These are phyloP conservation scores for Tribolium castaneum DNA, from an alignment of 1,140 invertebrate genomes.

Conservation along the genomic window DNA sequence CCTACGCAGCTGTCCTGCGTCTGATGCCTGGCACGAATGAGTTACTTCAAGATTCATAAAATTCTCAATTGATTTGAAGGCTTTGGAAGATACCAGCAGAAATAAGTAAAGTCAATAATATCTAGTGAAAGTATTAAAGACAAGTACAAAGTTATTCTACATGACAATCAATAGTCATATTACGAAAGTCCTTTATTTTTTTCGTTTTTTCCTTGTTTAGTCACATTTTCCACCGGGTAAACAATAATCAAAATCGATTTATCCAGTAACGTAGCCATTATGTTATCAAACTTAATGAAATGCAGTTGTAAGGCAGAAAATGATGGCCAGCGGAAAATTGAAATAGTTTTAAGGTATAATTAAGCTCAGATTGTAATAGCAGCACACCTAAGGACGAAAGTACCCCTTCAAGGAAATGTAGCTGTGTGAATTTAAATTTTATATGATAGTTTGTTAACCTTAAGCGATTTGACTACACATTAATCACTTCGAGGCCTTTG, in stretches of 20 bases:
- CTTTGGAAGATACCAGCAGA: too few species aligned
- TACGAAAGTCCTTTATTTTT: too few species aligned
- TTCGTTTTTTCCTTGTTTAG: not conserved
- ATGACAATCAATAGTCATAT: too few species aligned
- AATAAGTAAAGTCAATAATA: too few species aligned
- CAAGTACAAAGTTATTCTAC: too few species aligned
- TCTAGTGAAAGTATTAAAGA: too few species aligned
- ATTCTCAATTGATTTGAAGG: too few species aligned
- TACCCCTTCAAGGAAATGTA: not conserved
- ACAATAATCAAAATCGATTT: not conserved
- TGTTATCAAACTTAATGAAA: not conserved
- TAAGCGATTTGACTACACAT: not conserved
- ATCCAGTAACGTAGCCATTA: not conserved
- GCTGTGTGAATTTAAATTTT: not conserved
- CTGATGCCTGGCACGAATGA: too few species aligned
- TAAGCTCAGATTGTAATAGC: not conserved
- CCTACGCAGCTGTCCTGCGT: too few species aligned
- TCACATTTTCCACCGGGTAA: not conserved
- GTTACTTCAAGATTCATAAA: too few species aligned
- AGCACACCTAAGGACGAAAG: not conserved
- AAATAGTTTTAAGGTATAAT: not conserved
- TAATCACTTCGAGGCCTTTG: conserved; percentile 8
- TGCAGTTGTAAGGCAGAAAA: not conserved
- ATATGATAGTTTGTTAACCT: conserved; percentile 7
- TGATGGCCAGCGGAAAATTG: not conserved